Conservation (phyloP, 2,113 vertebrate species). For the Eurystomus gularis region DNA sequence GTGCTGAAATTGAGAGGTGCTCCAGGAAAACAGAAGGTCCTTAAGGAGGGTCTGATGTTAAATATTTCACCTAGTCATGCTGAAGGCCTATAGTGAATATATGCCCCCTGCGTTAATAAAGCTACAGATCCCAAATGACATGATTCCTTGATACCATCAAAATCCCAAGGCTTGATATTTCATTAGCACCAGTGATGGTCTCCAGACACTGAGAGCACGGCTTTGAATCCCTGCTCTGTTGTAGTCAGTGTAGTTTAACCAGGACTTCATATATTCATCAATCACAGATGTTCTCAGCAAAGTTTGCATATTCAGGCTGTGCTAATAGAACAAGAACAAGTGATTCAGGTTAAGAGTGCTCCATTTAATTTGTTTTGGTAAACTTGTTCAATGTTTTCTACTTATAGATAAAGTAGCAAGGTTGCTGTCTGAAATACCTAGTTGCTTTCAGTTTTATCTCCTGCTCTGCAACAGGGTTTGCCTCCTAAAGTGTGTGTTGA, state of each 20-base stretch:
- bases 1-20: neutral
- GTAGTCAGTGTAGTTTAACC: neutral
- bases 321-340: neutral
- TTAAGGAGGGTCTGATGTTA: neutral
- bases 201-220: neutral
- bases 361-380: neutral
- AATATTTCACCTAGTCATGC: neutral
- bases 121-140: neutral
- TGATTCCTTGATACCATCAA: neutral
- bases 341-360: neutral
- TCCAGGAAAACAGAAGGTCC: neutral
- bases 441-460: neutral
- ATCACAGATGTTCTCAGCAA: neutral
- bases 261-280: neutral
- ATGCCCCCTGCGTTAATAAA: neutral
- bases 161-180: neutral
- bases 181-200: neutral
- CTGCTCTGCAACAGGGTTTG: neutral
- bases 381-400: neutral
- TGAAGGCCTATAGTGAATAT: neutral
- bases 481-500: neutral
- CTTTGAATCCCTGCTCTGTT: neutral
- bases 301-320: neutral
- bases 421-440: neutral
- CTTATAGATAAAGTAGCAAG: neutral